Percentiles rank a stretch among this genome's conserved stretches.
Evolutionary conservation across 2,888 invertebrate genomes (phyloP).

Genomic region (Tromatobia lineatoria): DNA sequence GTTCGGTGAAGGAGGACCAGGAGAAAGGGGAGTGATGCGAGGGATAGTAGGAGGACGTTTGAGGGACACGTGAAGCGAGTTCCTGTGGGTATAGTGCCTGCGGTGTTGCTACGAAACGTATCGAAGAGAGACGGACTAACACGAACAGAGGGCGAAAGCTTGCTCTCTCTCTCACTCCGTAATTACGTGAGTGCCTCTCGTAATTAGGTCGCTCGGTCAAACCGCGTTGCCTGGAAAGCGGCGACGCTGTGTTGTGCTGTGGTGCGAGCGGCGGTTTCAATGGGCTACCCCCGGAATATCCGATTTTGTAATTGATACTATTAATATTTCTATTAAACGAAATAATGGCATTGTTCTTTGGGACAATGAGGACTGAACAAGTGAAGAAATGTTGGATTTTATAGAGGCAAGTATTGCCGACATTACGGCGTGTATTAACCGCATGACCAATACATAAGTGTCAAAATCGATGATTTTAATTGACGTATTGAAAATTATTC

Average conservation of each 20-base stretch:
- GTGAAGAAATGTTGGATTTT: background rate
- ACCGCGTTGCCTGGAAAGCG: constrained; percentile 63
- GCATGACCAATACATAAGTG: no score
- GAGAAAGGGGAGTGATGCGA: background rate
- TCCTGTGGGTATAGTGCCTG: constrained; percentile 34
- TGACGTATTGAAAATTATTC: no score
- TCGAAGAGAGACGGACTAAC: constrained; percentile 26
- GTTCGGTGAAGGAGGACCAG: constrained; percentile 18
- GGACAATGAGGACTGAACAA: background rate
- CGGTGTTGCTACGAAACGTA: constrained; percentile 2
- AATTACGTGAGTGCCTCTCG: constrained; percentile 66
- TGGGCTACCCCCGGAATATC: constrained; percentile 19
- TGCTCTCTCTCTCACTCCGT: constrained; percentile 50
- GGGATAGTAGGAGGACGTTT: constrained; percentile 18
- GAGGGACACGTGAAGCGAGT: constrained; percentile 43
- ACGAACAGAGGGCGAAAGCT: constrained; percentile 7
- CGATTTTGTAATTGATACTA: constrained; percentile 28
- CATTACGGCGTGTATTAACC: no score
- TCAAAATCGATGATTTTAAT: no score
- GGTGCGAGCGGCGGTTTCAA: constrained; percentile 24
- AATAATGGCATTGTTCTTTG: constrained; percentile 5
- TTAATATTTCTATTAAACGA: constrained; percentile 24
- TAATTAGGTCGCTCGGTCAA: constrained; percentile 72
- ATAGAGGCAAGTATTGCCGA: background rate
- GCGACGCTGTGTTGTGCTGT: constrained; percentile 19